Base-by-base conservation (phyloP, 2,797 vertebrate genomes). In the Phataginus tetradactyla region DNA sequence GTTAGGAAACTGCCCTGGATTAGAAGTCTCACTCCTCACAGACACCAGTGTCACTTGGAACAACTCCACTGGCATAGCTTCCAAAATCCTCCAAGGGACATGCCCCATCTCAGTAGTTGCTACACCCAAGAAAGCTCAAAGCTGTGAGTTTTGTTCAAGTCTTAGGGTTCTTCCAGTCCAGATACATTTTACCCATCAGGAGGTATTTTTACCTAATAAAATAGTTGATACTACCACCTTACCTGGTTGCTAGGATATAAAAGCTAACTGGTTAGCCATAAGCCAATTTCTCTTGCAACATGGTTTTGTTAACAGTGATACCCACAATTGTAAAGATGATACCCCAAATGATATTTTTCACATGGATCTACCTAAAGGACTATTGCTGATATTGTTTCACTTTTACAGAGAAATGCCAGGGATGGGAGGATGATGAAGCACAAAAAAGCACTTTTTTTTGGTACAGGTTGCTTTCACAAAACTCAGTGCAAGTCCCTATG, bases 381-480 rank as follows among this genome's bases (percentile, higher is more conserved):
- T 94, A 32, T 71, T 39, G 4, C 12, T 66, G 14, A 42, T 84
- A 27, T 14, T 37, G 90, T 61, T 14, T 81, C 8, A 72, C 2
- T 74, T 94, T 95, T 91, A 91, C 15, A 71, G 63, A 96, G 71
- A 75, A 94, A 87, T 95, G 23, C 3, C 63, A 77, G 27, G 59
- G 55, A 51, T 45, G 11, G 29, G 32, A 74, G 15, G 55, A 91
- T 61, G 78, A 77, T 57, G 49, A 95, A 84, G 20, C 37, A 34
- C 3, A 53, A 68, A 77, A 45, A n/a, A 75, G 0, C 3, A 39
- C 12, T 63, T 45, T 25, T 85, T 68, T 84, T 32, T 53, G 64
- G 37, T 45, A 51, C 21, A 42, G 12, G 18, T 45, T 86, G 63
- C 20, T 59, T 88, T 86, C 21, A 23, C 29, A 71, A 87, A 94